Evolutionary conservation across 2,888 invertebrate species (phyloP).

Genomic region (Mactromeris polynyma): DNA sequence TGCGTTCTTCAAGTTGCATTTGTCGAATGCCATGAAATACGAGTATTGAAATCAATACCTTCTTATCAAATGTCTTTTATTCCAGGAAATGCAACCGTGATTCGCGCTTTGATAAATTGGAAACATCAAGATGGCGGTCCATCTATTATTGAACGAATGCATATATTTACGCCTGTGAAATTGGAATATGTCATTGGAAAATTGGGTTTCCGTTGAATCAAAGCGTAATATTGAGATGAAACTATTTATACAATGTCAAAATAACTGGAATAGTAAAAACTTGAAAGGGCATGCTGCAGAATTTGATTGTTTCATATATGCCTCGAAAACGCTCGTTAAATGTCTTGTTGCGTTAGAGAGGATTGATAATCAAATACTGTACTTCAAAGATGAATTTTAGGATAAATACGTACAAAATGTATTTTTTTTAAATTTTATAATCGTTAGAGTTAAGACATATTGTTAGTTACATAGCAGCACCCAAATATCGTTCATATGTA

Average conservation of each 20-base stretch:
- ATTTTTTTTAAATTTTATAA: too few species aligned
- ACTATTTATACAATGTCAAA: background rate
- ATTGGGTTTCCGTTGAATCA: background rate
- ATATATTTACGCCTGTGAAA: background rate
- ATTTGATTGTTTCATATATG: too few species aligned
- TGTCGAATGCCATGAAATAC: background rate
- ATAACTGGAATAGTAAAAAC: background rate
- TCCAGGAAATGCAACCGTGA: background rate
- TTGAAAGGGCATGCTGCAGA: too few species aligned
- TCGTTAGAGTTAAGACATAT: too few species aligned
- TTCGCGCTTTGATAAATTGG: background rate
- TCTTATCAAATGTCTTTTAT: conserved; percentile 3
- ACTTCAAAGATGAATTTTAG: too few species aligned
- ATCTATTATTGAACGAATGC: background rate
- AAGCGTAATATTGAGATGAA: background rate
- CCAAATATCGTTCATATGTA: too few species aligned
- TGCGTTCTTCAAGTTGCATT: background rate
- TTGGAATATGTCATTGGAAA: conserved; percentile 4
- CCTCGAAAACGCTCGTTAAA: too few species aligned
- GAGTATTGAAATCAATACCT: background rate
- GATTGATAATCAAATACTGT: too few species aligned
- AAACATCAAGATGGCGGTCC: background rate
- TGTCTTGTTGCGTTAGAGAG: too few species aligned
- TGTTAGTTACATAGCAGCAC: too few species aligned
- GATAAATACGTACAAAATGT: too few species aligned